Percentiles rank a stretch among this genome's conserved stretches.
These are phyloP conservation scores for Meteorus cinctellus DNA, from an alignment of 2,888 invertebrate species.

Conservation along the genomic window DNA sequence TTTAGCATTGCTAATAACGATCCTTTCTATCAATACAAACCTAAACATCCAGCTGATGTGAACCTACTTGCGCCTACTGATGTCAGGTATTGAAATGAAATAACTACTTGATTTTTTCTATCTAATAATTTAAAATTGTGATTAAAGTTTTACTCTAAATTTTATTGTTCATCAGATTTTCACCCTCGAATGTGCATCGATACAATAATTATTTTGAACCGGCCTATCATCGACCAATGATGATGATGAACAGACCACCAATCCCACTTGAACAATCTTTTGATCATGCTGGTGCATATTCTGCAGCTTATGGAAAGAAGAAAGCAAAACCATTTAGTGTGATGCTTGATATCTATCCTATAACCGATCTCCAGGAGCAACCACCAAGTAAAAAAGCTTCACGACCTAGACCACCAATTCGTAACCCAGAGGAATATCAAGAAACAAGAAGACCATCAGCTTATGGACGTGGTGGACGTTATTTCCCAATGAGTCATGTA, in stretches of 20 bases:
- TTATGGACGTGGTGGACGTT: constrained; percentile 58
- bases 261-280: constrained; percentile 50
- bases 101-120: constrained; percentile 30
- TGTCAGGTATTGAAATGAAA: constrained; percentile 58
- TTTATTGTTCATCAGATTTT: constrained; percentile 58
- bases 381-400: constrained; percentile 55
- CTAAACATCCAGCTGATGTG: constrained; percentile 83
- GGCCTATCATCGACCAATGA: constrained; percentile 55
- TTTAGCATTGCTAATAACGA: constrained; percentile 73
- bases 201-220: constrained; percentile 64
- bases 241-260: constrained; percentile 53
- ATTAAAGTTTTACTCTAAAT: neutral
- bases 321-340: constrained; percentile 78
- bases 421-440: constrained; percentile 56
- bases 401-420: constrained; percentile 51
- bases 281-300: constrained; percentile 55
- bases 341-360: constrained; percentile 80
- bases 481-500: constrained; percentile 45
- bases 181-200: constrained; percentile 64
- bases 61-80: constrained; percentile 80
- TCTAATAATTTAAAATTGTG: neutral
- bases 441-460: constrained; percentile 59
- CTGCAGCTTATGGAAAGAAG: constrained; percentile 54
- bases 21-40: constrained; percentile 82
- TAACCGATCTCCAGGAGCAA: constrained; percentile 70